Evolutionary conservation across 1,140 invertebrate species (phyloP).

Genomic region (Atta colombica): DNA sequence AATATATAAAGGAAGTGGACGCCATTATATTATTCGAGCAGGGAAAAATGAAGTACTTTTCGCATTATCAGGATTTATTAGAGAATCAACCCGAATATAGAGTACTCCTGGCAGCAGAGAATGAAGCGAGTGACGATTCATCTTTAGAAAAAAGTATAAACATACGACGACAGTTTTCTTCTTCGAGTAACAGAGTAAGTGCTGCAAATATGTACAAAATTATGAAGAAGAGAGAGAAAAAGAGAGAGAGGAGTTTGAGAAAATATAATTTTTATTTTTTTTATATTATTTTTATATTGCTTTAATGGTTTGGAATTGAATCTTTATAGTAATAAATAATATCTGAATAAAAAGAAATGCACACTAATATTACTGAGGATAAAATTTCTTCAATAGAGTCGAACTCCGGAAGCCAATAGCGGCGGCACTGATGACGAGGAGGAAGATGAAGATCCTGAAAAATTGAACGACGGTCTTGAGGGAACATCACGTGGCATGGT

Average conservation of each 20-base stretch:
- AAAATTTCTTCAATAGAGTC: slow-evolving; percentile 75
- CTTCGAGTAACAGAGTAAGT: slow-evolving; percentile 81
- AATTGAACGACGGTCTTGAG: slow-evolving; percentile 87
- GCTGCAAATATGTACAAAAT: not conserved
- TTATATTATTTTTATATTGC: too few species aligned
- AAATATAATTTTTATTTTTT: not conserved
- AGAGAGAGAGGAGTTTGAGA: not conserved
- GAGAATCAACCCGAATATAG: slow-evolving; percentile 84
- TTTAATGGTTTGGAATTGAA: too few species aligned
- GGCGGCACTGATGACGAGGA: slow-evolving; percentile 84
- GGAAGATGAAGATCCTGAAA: slow-evolving; percentile 87
- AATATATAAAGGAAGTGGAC: slow-evolving; percentile 93
- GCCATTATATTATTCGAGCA: slow-evolving; percentile 93
- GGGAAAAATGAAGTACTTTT: slow-evolving; percentile 85
- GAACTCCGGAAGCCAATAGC: slow-evolving; percentile 78
- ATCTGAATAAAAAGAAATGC: not conserved
- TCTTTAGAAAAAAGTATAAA: slow-evolving; percentile 74
- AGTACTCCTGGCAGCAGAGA: slow-evolving; percentile 79
- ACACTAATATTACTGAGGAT: not conserved
- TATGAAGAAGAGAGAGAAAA: not conserved
- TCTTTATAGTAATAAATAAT: not conserved
- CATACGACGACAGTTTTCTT: slow-evolving; percentile 81
- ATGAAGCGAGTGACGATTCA: slow-evolving; percentile 79
- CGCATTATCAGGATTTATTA: slow-evolving; percentile 87
- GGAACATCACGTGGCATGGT: slow-evolving; percentile 88